These are phyloP conservation scores for Orthonyx spaldingii DNA, from an alignment of 2,113 vertebrate genomes.

Conservation along the genomic window DNA sequence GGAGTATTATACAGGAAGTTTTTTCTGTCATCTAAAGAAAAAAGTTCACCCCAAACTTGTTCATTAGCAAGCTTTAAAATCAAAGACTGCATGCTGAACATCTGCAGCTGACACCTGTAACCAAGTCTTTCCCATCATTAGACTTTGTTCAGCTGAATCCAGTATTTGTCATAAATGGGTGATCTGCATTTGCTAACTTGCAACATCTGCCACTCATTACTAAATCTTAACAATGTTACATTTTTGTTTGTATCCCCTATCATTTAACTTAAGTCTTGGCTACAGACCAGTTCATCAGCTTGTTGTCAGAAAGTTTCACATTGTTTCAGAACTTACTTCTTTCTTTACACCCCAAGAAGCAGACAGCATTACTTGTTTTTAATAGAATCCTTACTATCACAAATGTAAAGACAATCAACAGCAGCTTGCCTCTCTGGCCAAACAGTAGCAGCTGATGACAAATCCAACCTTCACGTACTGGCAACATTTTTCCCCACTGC, in stretches of 20 bases:
- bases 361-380: background rate
- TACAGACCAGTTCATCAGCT: background rate
- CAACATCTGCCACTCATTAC: background rate
- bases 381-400: background rate
- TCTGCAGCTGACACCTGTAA: background rate
- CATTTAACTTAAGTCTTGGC: background rate
- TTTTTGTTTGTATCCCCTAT: background rate
- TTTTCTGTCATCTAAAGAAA: background rate
- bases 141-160: background rate
- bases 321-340: background rate
- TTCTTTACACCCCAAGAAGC: background rate
- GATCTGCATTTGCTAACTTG: background rate
- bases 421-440: background rate
- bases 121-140: background rate
- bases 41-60: background rate
- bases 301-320: background rate
- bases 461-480: background rate
- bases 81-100: background rate
- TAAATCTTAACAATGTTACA: background rate
- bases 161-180: background rate
- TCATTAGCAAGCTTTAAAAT: background rate
- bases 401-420: background rate
- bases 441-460: background rate
- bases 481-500: background rate
- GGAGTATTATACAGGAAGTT: background rate